phyloP scores from a whole-genome alignment of 2,113 vertebrate species.

The Trichomycterus rosablanca region DNA sequence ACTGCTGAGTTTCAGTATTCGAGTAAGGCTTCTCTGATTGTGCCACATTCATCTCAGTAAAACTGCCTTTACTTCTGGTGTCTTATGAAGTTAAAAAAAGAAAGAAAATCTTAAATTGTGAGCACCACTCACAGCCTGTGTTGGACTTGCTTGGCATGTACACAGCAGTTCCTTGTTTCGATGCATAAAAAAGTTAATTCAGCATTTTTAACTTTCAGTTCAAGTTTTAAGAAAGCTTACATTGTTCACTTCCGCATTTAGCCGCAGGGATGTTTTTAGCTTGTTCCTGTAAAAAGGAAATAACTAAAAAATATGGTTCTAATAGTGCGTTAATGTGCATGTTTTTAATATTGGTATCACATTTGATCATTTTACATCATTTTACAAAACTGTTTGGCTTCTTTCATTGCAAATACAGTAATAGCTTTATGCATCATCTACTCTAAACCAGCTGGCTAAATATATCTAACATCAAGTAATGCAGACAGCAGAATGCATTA shows the following conservation, averaged over 20 bases:
- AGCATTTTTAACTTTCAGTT: conserved; percentile 3
- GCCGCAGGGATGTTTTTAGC: not conserved
- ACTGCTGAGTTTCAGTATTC: not conserved
- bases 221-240: conserved; percentile 46
- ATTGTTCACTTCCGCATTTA: conserved; percentile 49
- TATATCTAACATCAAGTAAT: no score
- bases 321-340: not conserved
- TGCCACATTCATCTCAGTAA: not conserved
- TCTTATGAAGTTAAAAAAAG: not conserved
- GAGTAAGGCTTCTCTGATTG: not conserved
- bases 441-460: no score
- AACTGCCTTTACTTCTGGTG: not conserved
- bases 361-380: not conserved
- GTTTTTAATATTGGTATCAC: not conserved
- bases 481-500: no score
- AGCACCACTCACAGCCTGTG: not conserved
- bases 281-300: not conserved
- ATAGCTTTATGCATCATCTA: no score
- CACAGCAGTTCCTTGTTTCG: conserved; percentile 15
- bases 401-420: no score
- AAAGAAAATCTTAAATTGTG: not conserved
- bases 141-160: not conserved
- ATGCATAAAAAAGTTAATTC: not conserved
- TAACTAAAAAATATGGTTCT: not conserved
- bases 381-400: not conserved